These are phyloP conservation scores for Cherax destructor DNA, from an alignment of 1,140 invertebrate species.

Conservation along the genomic window DNA sequence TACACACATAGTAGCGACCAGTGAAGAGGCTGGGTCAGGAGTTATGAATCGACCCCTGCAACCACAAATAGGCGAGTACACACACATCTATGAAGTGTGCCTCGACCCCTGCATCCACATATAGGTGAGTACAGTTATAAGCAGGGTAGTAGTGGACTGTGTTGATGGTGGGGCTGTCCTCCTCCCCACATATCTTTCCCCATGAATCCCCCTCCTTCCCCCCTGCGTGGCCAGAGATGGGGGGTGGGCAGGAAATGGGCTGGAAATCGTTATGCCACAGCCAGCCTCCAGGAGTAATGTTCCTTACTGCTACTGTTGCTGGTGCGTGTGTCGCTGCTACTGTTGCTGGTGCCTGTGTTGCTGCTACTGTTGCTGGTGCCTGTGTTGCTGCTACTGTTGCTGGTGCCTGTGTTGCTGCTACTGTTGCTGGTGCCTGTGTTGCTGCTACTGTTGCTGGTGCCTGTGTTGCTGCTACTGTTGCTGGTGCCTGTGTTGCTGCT, in stretches of 20 bases:
- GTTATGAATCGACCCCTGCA: too few relatives aligned
- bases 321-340: background rate
- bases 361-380: background rate
- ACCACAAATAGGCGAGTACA: too few relatives aligned
- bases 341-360: background rate
- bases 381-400: background rate
- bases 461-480: background rate
- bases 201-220: too few relatives aligned
- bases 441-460: background rate
- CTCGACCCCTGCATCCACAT: too few relatives aligned
- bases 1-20: too few relatives aligned
- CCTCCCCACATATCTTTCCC: too few relatives aligned
- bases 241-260: background rate
- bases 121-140: too few relatives aligned
- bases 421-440: background rate
- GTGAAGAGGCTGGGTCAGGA: too few relatives aligned
- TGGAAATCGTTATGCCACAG: constrained; percentile 5
- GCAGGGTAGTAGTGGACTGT: too few relatives aligned
- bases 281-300: background rate
- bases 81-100: too few relatives aligned
- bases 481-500: background rate
- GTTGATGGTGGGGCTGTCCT: too few relatives aligned
- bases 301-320: background rate
- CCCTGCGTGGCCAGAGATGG: background rate
- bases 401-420: background rate